A percentile compares a stretch with the other conserved stretches of the same genome.
Evolutionary conservation across 2,113 vertebrate species (phyloP).

Genomic region (Prunella fulvescens): DNA sequence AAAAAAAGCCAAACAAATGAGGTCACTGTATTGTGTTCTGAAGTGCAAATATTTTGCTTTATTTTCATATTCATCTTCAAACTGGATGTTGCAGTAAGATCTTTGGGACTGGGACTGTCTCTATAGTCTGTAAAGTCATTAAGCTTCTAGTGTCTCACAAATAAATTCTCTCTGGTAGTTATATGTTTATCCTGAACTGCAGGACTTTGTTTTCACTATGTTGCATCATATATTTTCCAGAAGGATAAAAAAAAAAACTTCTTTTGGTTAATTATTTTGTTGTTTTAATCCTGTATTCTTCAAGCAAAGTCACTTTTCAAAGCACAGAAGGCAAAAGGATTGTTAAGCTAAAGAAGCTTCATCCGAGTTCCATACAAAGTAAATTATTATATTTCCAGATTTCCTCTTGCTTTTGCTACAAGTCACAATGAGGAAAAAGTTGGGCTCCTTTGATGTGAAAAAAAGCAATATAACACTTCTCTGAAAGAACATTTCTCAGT

Average conservation of each 20-base stretch:
- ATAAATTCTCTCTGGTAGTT: not conserved
- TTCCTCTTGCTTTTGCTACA: conserved; percentile 70
- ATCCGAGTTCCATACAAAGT: conserved; percentile 51
- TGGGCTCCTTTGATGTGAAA: conserved; percentile 77
- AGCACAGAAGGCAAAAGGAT: conserved; percentile 8
- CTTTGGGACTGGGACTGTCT: not conserved
- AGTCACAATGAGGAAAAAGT: conserved; percentile 60
- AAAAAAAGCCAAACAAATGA: not conserved
- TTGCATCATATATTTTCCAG: not conserved
- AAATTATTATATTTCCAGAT: conserved; percentile 77
- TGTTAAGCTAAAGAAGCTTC: conserved; percentile 50
- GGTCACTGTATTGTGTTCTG: not conserved
- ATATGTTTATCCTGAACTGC: not conserved
- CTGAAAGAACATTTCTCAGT: conserved; percentile 80
- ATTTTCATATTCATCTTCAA: not conserved
- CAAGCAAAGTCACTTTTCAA: conserved; percentile 36
- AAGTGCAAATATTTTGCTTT: not conserved
- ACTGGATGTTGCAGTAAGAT: not conserved
- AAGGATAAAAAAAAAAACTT: not conserved
- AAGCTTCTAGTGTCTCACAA: not conserved
- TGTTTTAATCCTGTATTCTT: conserved; percentile 19
- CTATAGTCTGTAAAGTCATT: not conserved
- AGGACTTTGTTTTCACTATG: conserved; percentile 7
- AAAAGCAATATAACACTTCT: conserved; percentile 79
- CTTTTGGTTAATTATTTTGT: not conserved